Percentiles rank a stretch among this genome's conserved stretches.
phyloP scores from a whole-genome alignment of 1,140 invertebrate genomes.

The Drosophila oshimai region DNA sequence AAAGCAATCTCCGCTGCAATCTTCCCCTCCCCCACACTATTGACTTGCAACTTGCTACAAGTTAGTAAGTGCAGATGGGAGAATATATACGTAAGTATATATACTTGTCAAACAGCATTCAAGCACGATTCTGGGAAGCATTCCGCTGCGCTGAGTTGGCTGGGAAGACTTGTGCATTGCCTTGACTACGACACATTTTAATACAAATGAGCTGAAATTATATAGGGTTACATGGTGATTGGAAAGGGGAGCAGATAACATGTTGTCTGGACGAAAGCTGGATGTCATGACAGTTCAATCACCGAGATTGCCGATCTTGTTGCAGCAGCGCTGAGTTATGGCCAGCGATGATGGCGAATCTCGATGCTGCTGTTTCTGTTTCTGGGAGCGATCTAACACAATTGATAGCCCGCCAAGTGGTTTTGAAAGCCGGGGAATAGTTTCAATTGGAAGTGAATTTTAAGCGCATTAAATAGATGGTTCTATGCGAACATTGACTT shows the following conservation, averaged over 20 bases:
- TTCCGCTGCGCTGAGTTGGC: conserved; percentile 63
- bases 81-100: conserved; percentile 7
- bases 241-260: conserved; percentile 26
- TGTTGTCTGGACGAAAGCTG: conserved; percentile 48
- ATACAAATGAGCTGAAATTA: conserved; percentile 72
- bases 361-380: conserved; percentile 1
- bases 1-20: conserved; percentile 16
- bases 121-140: conserved; percentile 81
- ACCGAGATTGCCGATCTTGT: conserved; percentile 56
- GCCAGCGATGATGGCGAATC: conserved; percentile 27
- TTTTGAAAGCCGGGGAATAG: conserved; percentile 29
- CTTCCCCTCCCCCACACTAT: conserved; percentile 31
- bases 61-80: conserved; percentile 55
- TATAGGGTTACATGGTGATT: conserved; percentile 24
- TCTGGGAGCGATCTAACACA: conserved; percentile 11
- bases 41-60: conserved; percentile 79
- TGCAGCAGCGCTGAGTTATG: conserved; percentile 41
- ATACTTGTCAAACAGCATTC: conserved; percentile 81
- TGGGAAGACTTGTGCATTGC: conserved; percentile 54
- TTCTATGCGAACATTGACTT: conserved; percentile 20
- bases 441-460: conserved; percentile 42
- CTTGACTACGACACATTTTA: conserved; percentile 52
- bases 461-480: conserved; percentile 26
- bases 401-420: conserved; percentile 28
- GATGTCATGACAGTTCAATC: conserved; percentile 72